Evolutionary conservation across 1,140 invertebrate species (phyloP), one percentile per base, ranked within the genome.

Genomic region (Drosophila subobscura): DNA sequence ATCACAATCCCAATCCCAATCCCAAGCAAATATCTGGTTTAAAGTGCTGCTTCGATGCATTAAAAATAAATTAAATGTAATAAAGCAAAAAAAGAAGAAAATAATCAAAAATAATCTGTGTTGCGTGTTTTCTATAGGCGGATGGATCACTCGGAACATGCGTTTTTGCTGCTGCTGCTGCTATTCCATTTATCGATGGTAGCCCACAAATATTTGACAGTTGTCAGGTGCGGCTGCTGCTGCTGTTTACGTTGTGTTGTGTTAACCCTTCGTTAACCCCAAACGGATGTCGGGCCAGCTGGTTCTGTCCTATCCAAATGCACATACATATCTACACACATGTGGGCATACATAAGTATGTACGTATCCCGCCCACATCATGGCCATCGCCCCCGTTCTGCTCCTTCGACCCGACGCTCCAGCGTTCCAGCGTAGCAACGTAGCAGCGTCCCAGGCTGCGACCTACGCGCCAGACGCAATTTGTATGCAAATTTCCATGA

Each of bases 401-500:
- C 6, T 29, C 29, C 29, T 27, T 27, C 29, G 29, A 33, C 2
- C 29, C 29, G 10, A 8, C 29, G 10, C 10, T 33, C 29, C 29
- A 33, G 8, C 8, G 8, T 33, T 8, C 33, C 33, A 37, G 33
- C 16, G 16, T 20, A 20, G 16, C 16, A 20, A 20, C 16, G 16
- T 20, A 20, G 16, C 16, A 20, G 16, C n/a, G 52, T 63, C 54
- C 33, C 45, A 65, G 16, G 29, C 63, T 66, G 65, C 50, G 65
- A 59, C 72, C 79, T 78, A 85, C 59, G 73, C 77, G 85, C 84
- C 84, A 89, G 85, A 89, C 84, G 85, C 84, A 89, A 89, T 89
- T 89, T 89, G 86, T 89, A 89, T 89, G 84, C 84, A 89, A 89
- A 89, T 89, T 89, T 84, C 73, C 77, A 85, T 89, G 84, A 77